Percentiles rank a stretch among this genome's conserved stretches.
Conservation (phyloP, 2,888 invertebrate species). For the Acleris emargana region DNA sequence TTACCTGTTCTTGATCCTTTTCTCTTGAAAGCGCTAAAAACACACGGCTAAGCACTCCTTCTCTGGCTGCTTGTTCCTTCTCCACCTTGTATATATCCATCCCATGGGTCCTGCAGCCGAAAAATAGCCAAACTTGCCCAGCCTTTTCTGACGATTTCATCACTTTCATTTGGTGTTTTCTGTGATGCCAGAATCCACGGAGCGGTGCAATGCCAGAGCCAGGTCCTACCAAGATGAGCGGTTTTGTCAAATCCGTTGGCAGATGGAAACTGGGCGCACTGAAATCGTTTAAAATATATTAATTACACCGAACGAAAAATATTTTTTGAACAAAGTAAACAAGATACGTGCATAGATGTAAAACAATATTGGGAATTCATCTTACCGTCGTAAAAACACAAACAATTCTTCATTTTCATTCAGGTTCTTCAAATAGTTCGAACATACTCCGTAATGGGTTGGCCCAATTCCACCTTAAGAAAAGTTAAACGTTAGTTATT, state of each 20-base stretch:
- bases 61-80: slow-evolving; percentile 87
- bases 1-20: slow-evolving; percentile 88
- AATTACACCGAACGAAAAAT: too few relatives aligned
- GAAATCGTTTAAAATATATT: slow-evolving; percentile 47
- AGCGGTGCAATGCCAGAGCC: slow-evolving; percentile 98
- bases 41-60: slow-evolving; percentile 88
- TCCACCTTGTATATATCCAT: slow-evolving; percentile 93
- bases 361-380: slow-evolving; percentile 2
- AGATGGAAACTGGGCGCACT: slow-evolving; percentile 94
- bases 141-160: slow-evolving; percentile 47
- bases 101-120: slow-evolving; percentile 91
- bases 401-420: slow-evolving; percentile 86
- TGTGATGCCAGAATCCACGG: slow-evolving; percentile 96
- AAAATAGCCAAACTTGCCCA: slow-evolving; percentile 90
- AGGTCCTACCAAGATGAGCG: slow-evolving; percentile 94
- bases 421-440: slow-evolving; percentile 91
- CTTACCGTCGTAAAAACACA: slow-evolving; percentile 91
- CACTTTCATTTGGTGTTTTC: slow-evolving; percentile 63
- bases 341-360: too few relatives aligned
- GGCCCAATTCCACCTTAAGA: slow-evolving; percentile 89
- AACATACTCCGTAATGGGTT: slow-evolving; percentile 95
- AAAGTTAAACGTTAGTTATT: background rate
- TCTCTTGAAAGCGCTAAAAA: slow-evolving; percentile 93
- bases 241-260: slow-evolving; percentile 88
- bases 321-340: too few relatives aligned